Evolutionary conservation across 2,888 invertebrate species (phyloP).

Genomic region (Tillus elongatus): DNA sequence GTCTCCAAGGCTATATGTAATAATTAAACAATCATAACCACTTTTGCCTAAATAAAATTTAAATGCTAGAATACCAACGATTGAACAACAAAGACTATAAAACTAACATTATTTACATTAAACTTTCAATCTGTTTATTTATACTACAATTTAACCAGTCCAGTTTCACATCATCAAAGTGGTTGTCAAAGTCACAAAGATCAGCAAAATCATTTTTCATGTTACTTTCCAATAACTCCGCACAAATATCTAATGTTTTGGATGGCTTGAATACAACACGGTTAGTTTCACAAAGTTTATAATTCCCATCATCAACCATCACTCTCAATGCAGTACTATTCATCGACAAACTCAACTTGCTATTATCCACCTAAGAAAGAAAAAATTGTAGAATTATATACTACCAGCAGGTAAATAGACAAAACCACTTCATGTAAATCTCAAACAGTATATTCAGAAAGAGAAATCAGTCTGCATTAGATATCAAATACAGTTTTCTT

Average conservation of each 20-base stretch:
- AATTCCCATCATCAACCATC: conserved; percentile 65
- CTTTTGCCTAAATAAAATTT: too few species aligned
- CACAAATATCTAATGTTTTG: conserved; percentile 54
- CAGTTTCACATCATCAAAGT: conserved; percentile 78
- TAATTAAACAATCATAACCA: too few species aligned
- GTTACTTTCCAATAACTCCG: conserved; percentile 58
- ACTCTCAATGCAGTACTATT: conserved; percentile 59
- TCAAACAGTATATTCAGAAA: too few species aligned
- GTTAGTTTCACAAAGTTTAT: conserved; percentile 51
- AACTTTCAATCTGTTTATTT: conserved; percentile 49
- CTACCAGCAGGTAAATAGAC: too few species aligned
- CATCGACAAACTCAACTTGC: conserved; percentile 57
- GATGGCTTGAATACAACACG: conserved; percentile 41
- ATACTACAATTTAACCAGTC: conserved; percentile 81
- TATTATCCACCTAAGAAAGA: conserved; percentile 75
- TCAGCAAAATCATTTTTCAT: conserved; percentile 57
- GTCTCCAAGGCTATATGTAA: too few species aligned
- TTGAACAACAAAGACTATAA: too few species aligned
- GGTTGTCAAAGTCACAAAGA: conserved; percentile 94
- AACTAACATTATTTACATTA: conserved; percentile 21
- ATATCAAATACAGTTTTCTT: too few species aligned
- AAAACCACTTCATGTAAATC: too few species aligned
- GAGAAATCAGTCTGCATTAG: too few species aligned
- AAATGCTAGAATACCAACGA: too few species aligned
- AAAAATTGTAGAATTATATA: too few species aligned